A percentile compares a stretch with the other conserved stretches of the same genome.
These are phyloP conservation scores for Lamprologus lemairii DNA, from an alignment of 2,113 vertebrate species.

Conservation along the genomic window DNA sequence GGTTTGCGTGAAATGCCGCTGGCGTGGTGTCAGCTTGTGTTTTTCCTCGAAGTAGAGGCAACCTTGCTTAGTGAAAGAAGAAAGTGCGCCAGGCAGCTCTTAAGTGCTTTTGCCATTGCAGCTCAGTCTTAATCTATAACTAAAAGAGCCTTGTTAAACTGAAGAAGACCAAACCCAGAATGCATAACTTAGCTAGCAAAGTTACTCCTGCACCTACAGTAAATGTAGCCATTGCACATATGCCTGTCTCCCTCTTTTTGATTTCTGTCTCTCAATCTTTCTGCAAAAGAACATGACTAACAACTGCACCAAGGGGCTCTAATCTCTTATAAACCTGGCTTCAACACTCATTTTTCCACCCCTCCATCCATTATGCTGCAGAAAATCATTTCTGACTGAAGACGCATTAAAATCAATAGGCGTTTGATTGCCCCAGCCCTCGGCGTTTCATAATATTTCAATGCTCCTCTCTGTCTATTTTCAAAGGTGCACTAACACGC, in stretches of 20 bases:
- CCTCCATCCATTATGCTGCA: conserved; percentile 46
- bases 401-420: conserved; percentile 65
- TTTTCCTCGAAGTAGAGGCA: neutral
- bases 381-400: conserved; percentile 64
- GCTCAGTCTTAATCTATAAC: neutral
- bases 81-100: neutral
- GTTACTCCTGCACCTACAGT: neutral
- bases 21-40: neutral
- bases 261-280: neutral
- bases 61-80: neutral
- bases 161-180: neutral
- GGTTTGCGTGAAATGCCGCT: neutral
- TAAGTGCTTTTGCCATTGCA: neutral
- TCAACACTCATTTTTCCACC: conserved; percentile 36
- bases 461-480: conserved; percentile 35
- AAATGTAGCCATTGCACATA: neutral
- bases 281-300: neutral
- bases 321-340: conserved; percentile 49
- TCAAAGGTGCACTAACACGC: conserved; percentile 35
- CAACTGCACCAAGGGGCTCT: neutral
- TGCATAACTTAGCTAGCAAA: neutral
- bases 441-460: conserved; percentile 41
- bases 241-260: neutral
- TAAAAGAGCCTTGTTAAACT: neutral
- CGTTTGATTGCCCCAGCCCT: conserved; percentile 52